Evolutionary conservation across 2,113 vertebrate genomes (phyloP).

Genomic region (Thunnus maccoyii): DNA sequence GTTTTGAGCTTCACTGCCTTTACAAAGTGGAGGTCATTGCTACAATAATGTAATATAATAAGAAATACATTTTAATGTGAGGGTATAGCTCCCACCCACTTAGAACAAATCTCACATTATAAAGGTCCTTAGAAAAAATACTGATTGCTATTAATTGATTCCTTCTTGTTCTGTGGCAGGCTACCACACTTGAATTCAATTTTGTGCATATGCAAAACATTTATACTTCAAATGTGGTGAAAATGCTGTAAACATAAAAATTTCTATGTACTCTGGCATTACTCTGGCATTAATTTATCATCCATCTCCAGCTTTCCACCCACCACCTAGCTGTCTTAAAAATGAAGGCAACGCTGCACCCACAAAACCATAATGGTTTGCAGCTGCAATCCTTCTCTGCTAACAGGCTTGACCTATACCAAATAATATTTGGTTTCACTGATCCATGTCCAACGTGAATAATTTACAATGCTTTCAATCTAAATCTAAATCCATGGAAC

Average conservation of each 20-base stretch:
- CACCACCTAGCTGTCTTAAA: conserved; percentile 9
- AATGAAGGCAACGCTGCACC: conserved; percentile 9
- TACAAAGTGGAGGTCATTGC: conserved; percentile 6
- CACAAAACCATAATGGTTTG: not conserved
- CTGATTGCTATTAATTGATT: too few relatives aligned
- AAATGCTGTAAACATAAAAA: not conserved
- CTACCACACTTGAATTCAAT: too few relatives aligned
- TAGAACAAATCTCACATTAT: not conserved
- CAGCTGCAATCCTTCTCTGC: not conserved
- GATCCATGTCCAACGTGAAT: not conserved
- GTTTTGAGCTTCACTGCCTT: conserved; percentile 3
- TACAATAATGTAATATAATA: not conserved
- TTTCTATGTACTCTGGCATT: not conserved
- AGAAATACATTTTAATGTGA: not conserved
- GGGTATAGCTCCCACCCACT: too few relatives aligned
- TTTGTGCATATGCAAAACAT: not conserved
- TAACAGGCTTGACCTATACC: not conserved
- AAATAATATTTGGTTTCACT: not conserved
- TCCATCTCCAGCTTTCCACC: not conserved
- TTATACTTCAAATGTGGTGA: not conserved
- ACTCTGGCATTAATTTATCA: not conserved
- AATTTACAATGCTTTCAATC: not conserved
- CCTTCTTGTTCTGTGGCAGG: too few relatives aligned
- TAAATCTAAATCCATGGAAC: not conserved
- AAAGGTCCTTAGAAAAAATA: not conserved